Base-by-base conservation (phyloP, 1,140 invertebrate genomes). In the Pogonomyrmex californicus region DNA sequence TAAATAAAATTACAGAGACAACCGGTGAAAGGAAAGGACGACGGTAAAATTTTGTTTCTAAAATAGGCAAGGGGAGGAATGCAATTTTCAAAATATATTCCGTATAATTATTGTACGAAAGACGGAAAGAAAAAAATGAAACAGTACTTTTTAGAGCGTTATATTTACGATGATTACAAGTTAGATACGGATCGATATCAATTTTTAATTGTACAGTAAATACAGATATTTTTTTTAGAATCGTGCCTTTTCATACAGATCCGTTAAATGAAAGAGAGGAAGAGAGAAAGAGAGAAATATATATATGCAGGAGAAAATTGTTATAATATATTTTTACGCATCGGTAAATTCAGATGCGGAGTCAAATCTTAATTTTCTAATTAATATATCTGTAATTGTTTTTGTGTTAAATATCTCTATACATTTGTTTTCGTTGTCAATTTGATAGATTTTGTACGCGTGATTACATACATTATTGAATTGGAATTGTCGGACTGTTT, bases 181-280 rank as follows among this genome's bases (percentile, higher is more conserved):
- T 93, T 91, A 91, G 30, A 87, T 92, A 91, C 91, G 89, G 92
- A 93, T 94, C 91, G 85, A 92, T 91, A 93, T 93, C 91, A 90
- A 91, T 95, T 81, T 95, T 94, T 92, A 91, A 94, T 94, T 95
- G 93, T 95, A 95, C 93, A 94, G 93, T 91, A 82, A 92, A 93
- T 91, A 86, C 91, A 91, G 83, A 93, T 92, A 92, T 93, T 94
- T 94, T 92, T 94, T 83, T 95, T 94, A 94, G 93, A 94, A 94
- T 95, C 91, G 94, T 95, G 94, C 94, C 94, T 95, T 95, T 94
- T 94, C 93, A 93, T 89, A 93, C 89, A 86, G 91, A 93, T 94
- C 92, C 91, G 90, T 91, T 93, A 92, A 91, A 94, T 70, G 14
- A 47, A 30, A 91, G 89, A 92, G 91, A 73, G 5, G n/a, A 56